phyloP scores from a whole-genome alignment of 2,797 vertebrate species.

The Lerista edwardsae region DNA sequence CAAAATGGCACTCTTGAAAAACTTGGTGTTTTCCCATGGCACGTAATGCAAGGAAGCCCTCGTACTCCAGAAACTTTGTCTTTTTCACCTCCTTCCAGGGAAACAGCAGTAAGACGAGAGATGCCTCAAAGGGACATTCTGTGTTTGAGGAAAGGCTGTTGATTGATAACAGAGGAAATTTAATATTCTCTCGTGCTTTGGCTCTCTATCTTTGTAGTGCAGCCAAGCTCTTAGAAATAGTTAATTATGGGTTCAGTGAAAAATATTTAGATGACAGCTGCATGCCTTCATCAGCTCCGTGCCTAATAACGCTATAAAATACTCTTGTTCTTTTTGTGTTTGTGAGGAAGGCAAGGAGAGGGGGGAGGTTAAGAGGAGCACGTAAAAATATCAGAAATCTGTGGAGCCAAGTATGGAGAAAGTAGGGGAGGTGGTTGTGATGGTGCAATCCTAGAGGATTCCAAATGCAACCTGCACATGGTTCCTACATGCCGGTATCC shows the following conservation, averaged over 20 bases:
- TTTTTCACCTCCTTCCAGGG: constrained; percentile 9
- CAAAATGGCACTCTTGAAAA: constrained; percentile 40
- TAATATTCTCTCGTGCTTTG: constrained; percentile 44
- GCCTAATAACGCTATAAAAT: constrained; percentile 10
- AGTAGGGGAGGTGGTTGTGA: background rate
- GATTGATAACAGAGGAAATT: constrained; percentile 58
- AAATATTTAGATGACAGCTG: constrained; percentile 57
- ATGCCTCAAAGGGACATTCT: constrained; percentile 32
- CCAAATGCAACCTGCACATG: no score
- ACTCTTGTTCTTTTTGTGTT: constrained; percentile 38
- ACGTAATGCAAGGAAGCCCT: constrained; percentile 9
- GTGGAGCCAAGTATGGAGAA: constrained; percentile 16
- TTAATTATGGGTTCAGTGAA: constrained; percentile 62
- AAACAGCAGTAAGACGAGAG: constrained; percentile 33
- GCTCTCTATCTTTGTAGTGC: constrained; percentile 54
- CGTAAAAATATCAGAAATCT: constrained; percentile 45
- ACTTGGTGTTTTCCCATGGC: constrained; percentile 25
- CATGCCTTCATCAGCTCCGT: constrained; percentile 50
- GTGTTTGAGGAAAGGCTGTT: constrained; percentile 39
- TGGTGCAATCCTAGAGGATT: no score
- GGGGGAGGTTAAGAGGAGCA: constrained; percentile 27
- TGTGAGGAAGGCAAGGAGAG: background rate
- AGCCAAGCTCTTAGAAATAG: constrained; percentile 57
- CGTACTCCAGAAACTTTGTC: background rate
- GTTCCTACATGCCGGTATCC: no score